These are phyloP conservation scores for Ictalurus furcatus DNA, from an alignment of 2,113 vertebrate species.

Conservation along the genomic window DNA sequence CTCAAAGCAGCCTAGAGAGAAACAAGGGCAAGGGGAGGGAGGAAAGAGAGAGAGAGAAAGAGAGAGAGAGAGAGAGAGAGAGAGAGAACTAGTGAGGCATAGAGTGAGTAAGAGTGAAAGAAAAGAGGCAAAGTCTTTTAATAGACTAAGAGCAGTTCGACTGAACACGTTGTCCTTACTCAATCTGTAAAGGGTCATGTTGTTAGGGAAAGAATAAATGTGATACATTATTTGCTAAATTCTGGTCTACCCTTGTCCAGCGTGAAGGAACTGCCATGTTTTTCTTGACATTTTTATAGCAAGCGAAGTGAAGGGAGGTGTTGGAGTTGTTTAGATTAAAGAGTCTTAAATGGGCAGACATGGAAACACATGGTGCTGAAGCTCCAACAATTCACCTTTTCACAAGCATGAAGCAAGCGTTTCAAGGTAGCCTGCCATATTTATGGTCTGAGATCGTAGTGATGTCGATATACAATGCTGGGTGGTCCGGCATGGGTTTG, in stretches of 20 bases:
- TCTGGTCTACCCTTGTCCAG: constrained; percentile 16
- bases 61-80: not conserved
- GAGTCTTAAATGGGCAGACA: constrained; percentile 26
- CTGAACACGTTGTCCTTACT: constrained; percentile 42
- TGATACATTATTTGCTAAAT: constrained; percentile 22
- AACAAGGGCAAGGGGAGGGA: constrained; percentile 18
- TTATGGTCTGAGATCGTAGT: constrained; percentile 43
- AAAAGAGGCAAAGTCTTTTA: constrained; percentile 36
- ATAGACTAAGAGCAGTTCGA: constrained; percentile 42
- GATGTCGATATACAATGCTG: constrained; percentile 52
- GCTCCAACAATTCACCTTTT: constrained; percentile 31
- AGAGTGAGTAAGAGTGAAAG: not conserved
- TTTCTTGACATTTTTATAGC: constrained; percentile 37
- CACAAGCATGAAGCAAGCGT: constrained; percentile 23
- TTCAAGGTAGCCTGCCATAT: constrained; percentile 31
- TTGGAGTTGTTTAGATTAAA: constrained; percentile 42
- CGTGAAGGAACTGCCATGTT: constrained; percentile 30
- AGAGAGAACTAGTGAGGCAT: not conserved
- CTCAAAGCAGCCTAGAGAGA: constrained; percentile 41
- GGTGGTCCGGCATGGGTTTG: constrained; percentile 50
- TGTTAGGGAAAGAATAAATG: constrained; percentile 36
- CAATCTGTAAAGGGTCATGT: constrained; percentile 24
- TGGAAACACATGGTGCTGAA: constrained; percentile 23
- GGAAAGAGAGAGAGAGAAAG: not conserved
- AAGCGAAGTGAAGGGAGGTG: not conserved